These are phyloP conservation scores for Cephus spinipes DNA, from an alignment of 2,888 invertebrate genomes.

Conservation along the genomic window DNA sequence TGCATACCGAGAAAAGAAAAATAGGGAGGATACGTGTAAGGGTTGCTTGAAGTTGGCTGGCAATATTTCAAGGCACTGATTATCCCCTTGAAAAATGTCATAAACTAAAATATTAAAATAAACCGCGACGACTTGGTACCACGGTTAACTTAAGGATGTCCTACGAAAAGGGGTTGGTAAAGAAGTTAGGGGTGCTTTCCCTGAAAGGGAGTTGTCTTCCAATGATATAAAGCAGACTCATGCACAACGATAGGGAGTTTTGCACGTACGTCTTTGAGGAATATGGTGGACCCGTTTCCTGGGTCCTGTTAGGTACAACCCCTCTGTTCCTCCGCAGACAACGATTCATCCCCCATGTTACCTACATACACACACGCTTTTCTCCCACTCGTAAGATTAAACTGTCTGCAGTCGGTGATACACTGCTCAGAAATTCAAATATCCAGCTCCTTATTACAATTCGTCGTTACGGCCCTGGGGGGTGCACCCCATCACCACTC, in stretches of 20 bases:
- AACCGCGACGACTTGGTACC: conserved; percentile 24
- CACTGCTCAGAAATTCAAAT: conserved; percentile 22
- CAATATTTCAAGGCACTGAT: not conserved
- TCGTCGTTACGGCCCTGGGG: not conserved
- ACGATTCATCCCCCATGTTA: not conserved
- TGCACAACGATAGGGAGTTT: conserved; percentile 15
- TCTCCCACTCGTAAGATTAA: conserved; percentile 40
- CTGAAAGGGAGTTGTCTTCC: conserved; percentile 17
- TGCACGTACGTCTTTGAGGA: not conserved
- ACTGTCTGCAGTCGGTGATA: conserved; percentile 39
- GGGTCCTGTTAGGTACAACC: not conserved
- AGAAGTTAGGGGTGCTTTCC: conserved; percentile 25
- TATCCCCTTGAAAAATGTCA: not conserved
- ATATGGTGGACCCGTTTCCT: conserved; percentile 5
- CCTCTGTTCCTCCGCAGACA: conserved; percentile 10
- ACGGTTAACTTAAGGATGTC: not conserved
- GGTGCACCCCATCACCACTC: not conserved
- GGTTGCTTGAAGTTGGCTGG: not conserved
- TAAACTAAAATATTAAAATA: conserved; percentile 37
- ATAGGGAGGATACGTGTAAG: not conserved
- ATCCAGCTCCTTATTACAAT: conserved; percentile 5
- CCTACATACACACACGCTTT: conserved; percentile 27
- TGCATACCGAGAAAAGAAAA: not conserved
- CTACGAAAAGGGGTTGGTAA: not conserved
- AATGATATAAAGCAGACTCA: conserved; percentile 31